These are phyloP conservation scores for Papilio xuthus DNA, from an alignment of 1,140 invertebrate species.

Conservation along the genomic window DNA sequence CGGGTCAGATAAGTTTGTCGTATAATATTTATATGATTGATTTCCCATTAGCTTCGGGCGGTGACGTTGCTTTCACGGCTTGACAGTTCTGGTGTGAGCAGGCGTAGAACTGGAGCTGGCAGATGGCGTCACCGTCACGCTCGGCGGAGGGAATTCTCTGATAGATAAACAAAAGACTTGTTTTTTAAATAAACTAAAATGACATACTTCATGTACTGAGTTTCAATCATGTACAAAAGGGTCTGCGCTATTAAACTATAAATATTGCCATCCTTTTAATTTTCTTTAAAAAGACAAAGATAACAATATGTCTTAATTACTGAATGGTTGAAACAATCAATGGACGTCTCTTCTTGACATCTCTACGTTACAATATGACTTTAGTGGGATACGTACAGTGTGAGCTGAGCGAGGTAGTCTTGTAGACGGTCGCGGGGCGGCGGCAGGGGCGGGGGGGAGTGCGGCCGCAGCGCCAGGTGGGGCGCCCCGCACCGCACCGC, in stretches of 20 bases:
- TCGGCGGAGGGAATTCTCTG: slow-evolving; percentile 56
- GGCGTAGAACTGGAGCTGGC: slow-evolving; percentile 55
- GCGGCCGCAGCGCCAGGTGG: slow-evolving; percentile 70
- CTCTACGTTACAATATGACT: too few relatives aligned
- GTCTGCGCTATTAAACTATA: too few relatives aligned
- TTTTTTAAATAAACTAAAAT: too few relatives aligned
- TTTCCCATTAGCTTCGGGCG: not conserved
- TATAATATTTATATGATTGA: too few relatives aligned
- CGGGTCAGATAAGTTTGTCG: not conserved
- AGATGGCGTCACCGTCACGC: slow-evolving; percentile 47
- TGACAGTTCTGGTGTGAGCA: slow-evolving; percentile 34
- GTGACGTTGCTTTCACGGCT: not conserved
- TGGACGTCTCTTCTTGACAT: too few relatives aligned
- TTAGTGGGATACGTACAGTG: not conserved
- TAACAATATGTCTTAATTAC: too few relatives aligned
- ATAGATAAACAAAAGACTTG: slow-evolving; percentile 33
- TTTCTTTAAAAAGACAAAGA: too few relatives aligned
- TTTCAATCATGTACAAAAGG: too few relatives aligned
- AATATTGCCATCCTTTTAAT: too few relatives aligned
- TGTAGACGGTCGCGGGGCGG: slow-evolving; percentile 15
- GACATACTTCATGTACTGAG: too few relatives aligned
- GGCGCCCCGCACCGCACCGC: slow-evolving; percentile 75
- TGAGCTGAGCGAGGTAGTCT: not conserved
- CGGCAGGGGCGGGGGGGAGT: slow-evolving; percentile 51
- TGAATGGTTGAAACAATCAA: too few relatives aligned